These are phyloP conservation scores for Channa maculata DNA, from an alignment of 2,113 vertebrate species.

Conservation along the genomic window DNA sequence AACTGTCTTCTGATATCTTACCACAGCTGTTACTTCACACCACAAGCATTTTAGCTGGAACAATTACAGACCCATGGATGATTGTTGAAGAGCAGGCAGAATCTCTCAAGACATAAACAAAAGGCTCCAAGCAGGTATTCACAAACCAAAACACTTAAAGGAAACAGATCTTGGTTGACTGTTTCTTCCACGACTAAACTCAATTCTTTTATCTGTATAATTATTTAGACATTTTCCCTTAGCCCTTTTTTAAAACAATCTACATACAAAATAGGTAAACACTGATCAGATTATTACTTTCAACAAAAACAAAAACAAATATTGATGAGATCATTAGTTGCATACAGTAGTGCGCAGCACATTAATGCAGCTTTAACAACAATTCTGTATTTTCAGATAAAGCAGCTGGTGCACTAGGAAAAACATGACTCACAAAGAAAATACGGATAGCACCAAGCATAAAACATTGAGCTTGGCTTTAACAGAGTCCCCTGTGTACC, in stretches of 20 bases:
- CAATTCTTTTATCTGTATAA: conserved; percentile 2
- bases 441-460: conserved; percentile 6
- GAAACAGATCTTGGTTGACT: neutral
- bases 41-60: no score
- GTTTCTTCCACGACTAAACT: neutral
- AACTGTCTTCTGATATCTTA: conserved; percentile 1
- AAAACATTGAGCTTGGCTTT: neutral
- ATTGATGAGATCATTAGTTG: conserved; percentile 5
- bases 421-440: conserved; percentile 1
- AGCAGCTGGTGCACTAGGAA: neutral
- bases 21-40: neutral
- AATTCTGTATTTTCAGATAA: conserved; percentile 9
- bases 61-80: no score
- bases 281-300: neutral
- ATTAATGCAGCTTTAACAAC: conserved; percentile 8
- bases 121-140: no score
- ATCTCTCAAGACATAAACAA: no score
- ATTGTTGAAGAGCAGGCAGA: no score
- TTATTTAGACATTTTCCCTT: conserved; percentile 6
- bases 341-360: neutral
- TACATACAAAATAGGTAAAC: conserved; percentile 25
- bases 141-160: neutral
- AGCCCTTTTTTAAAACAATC: neutral
- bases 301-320: neutral
- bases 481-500: neutral